Percentiles rank a stretch among this genome's conserved stretches.
Conservation (phyloP, 2,797 vertebrate species). For the Naso thynnoides region DNA sequence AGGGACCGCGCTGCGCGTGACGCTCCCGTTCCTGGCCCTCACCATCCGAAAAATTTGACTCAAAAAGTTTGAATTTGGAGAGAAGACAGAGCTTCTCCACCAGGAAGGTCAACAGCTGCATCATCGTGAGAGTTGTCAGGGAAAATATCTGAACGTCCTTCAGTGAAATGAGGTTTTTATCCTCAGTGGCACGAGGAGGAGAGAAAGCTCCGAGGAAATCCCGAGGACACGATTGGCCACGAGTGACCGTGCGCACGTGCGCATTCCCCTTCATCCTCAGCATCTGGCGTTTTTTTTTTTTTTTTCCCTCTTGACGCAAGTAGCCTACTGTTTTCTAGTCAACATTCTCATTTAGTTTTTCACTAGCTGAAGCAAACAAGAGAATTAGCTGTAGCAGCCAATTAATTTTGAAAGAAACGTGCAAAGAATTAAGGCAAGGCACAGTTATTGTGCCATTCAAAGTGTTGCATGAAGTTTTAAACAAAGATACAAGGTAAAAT, state of each 20-base stretch:
- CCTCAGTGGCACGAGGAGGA: constrained; percentile 55
- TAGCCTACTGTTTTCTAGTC: background rate
- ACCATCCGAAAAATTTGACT: constrained; percentile 45
- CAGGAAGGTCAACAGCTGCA: constrained; percentile 83
- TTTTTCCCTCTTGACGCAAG: too few relatives aligned
- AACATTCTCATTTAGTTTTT: background rate
- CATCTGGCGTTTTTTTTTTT: background rate
- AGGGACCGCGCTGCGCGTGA: constrained; percentile 48
- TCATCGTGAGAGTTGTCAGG: constrained; percentile 64
- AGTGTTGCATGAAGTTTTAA: background rate
- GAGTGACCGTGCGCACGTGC: constrained; percentile 44
- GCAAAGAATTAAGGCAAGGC: background rate
- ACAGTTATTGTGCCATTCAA: background rate
- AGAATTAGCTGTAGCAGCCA: background rate
- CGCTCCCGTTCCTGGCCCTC: constrained; percentile 27
- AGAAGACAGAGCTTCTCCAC: constrained; percentile 88
- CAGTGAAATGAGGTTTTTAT: constrained; percentile 68
- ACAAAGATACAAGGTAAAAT: background rate
- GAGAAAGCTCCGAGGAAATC: constrained; percentile 28
- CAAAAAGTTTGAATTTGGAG: constrained; percentile 82
- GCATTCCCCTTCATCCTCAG: background rate
- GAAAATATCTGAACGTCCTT: background rate
- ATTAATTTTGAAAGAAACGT: background rate
- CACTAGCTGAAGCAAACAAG: background rate
- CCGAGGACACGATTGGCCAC: constrained; percentile 62